A percentile compares a stretch with the other conserved stretches of the same genome.
These are phyloP conservation scores for Myotis planiceps DNA, from an alignment of 2,797 vertebrate genomes.

Conservation along the genomic window DNA sequence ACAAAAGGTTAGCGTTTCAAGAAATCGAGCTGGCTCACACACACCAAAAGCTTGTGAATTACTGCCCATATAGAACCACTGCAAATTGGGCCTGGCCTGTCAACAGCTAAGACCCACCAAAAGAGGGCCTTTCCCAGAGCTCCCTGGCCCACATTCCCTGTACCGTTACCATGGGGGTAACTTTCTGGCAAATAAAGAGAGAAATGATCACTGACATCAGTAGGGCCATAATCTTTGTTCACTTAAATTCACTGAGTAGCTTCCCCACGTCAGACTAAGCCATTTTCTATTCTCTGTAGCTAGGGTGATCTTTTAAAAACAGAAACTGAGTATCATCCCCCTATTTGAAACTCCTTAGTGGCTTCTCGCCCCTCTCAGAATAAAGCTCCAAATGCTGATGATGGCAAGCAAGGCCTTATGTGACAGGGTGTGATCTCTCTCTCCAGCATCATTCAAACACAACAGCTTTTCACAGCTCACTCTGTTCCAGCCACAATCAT, in stretches of 20 bases:
- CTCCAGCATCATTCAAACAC: neutral
- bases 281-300: neutral
- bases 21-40: neutral
- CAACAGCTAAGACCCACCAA: neutral
- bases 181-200: neutral
- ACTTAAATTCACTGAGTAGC: neutral
- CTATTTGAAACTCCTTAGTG: neutral
- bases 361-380: neutral
- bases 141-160: neutral
- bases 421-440: neutral
- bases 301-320: neutral
- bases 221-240: neutral
- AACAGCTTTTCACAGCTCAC: neutral
- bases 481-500: neutral
- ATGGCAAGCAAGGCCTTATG: neutral
- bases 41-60: neutral
- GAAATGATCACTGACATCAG: neutral
- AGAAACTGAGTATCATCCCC: neutral
- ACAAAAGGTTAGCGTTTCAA: constrained; percentile 38
- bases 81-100: neutral
- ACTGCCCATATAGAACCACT: neutral
- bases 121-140: neutral
- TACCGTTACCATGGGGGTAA: neutral
- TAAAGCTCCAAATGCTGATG: neutral
- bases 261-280: neutral